A percentile compares a stretch with the other conserved stretches of the same genome.
phyloP scores from a whole-genome alignment of 2,888 invertebrate genomes.

The Odontothrips loti region DNA sequence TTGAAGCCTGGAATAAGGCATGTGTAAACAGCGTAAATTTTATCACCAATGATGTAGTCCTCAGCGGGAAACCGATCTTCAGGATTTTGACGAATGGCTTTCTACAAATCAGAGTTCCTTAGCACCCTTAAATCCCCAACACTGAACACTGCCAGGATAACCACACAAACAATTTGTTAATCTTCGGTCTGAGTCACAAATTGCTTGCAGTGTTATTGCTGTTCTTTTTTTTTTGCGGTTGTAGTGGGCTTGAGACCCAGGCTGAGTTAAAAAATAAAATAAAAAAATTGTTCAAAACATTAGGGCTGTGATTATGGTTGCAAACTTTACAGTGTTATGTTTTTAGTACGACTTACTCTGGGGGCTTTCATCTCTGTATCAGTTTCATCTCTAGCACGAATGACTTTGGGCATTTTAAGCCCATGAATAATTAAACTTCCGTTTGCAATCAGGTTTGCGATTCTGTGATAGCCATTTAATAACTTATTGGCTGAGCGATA shows the following conservation, averaged over 20 bases:
- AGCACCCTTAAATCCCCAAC: constrained; percentile 38
- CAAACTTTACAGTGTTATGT: not conserved
- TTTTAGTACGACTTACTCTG: too few relatives aligned
- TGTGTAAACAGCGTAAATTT: not conserved
- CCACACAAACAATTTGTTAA: constrained; percentile 33
- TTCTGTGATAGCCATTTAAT: too few relatives aligned
- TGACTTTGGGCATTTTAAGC: too few relatives aligned
- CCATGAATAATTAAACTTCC: too few relatives aligned
- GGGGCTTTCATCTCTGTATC: too few relatives aligned
- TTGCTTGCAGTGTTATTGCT: constrained; percentile 33
- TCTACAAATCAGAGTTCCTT: constrained; percentile 39
- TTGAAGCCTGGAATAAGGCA: not conserved
- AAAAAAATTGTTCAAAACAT: too few relatives aligned
- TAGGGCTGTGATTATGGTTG: too few relatives aligned
- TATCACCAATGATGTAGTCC: constrained; percentile 33
- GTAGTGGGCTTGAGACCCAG: not conserved
- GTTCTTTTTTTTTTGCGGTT: constrained; percentile 30
- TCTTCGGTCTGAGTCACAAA: constrained; percentile 31
- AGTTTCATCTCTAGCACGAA: too few relatives aligned
- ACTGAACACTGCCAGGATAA: constrained; percentile 33
- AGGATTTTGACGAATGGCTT: constrained; percentile 30
- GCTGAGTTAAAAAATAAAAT: too few relatives aligned
- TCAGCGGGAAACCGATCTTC: constrained; percentile 33
- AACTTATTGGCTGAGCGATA: too few relatives aligned
- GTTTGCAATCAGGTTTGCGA: too few relatives aligned